Evolutionary conservation across 2,888 invertebrate genomes (phyloP).

Genomic region (Rhagophthalmus giganteus): DNA sequence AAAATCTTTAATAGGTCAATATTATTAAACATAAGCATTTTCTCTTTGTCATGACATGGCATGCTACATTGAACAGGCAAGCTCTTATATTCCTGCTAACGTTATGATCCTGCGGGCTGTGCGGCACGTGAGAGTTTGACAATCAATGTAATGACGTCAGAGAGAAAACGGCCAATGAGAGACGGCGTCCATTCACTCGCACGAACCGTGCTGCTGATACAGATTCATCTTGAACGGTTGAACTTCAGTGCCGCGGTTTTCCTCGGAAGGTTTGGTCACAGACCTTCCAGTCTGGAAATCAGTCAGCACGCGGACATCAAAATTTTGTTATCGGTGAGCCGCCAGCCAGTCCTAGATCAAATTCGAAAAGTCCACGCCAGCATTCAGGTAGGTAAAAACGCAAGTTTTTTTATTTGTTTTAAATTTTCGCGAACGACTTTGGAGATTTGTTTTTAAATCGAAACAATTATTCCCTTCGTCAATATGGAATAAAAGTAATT

Average conservation of each 20-base stretch:
- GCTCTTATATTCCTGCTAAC: slow-evolving; percentile 42
- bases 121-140: slow-evolving; percentile 62
- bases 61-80: slow-evolving; percentile 32
- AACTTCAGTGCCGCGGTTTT: slow-evolving; percentile 45
- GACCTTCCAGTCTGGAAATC: slow-evolving; percentile 26
- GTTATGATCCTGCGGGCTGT: slow-evolving; percentile 46
- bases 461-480: no score
- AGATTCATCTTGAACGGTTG: slow-evolving; percentile 50
- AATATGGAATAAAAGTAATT: no score
- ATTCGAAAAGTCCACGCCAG: no score
- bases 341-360: no score
- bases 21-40: no score
- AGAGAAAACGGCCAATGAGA: slow-evolving; percentile 62
- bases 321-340: no score
- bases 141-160: slow-evolving; percentile 80
- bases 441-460: no score
- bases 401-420: no score
- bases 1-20: no score
- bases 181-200: slow-evolving; percentile 68
- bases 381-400: no score
- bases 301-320: slow-evolving; percentile 35
- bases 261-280: slow-evolving; percentile 38
- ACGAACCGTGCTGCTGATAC: slow-evolving; percentile 48
- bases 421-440: no score
- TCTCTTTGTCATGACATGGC: slow-evolving; percentile 19